phyloP scores from a whole-genome alignment of 2,113 vertebrate species.

The Mus pahari region DNA sequence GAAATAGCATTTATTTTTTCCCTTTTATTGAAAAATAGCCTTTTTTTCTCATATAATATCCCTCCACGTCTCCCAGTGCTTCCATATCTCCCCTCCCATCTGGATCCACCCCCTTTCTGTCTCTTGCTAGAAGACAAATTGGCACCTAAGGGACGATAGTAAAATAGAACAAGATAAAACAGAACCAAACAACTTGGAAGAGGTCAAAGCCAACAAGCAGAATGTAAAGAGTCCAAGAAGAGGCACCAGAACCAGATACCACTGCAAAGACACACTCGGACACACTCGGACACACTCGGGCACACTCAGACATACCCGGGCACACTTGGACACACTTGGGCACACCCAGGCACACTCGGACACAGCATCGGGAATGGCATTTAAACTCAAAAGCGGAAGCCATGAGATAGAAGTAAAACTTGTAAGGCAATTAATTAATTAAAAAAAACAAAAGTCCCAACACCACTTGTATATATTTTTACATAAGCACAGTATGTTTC shows the following conservation, averaged over 20 bases:
- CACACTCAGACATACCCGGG: too few species aligned
- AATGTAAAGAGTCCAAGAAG: background rate
- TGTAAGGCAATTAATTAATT: background rate
- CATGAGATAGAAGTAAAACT: background rate
- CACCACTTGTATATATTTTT: background rate
- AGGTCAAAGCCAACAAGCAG: background rate
- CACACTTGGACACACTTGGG: fast-evolving
- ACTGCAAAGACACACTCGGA: background rate
- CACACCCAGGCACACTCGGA: too few species aligned
- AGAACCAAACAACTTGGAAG: background rate
- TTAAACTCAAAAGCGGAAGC: background rate
- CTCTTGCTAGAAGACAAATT: background rate
- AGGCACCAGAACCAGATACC: background rate
- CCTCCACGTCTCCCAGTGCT: background rate
- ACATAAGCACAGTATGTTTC: background rate
- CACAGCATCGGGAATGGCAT: background rate
- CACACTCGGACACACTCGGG: background rate
- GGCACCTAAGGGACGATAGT: background rate
- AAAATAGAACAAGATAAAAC: background rate
- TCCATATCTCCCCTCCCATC: background rate
- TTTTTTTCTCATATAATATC: background rate
- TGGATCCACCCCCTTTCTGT: background rate
- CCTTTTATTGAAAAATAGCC: background rate
- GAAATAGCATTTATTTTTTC: background rate
- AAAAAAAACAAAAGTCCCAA: background rate